phyloP scores from a whole-genome alignment of 2,888 invertebrate genomes.

The Mactromeris polynyma region DNA sequence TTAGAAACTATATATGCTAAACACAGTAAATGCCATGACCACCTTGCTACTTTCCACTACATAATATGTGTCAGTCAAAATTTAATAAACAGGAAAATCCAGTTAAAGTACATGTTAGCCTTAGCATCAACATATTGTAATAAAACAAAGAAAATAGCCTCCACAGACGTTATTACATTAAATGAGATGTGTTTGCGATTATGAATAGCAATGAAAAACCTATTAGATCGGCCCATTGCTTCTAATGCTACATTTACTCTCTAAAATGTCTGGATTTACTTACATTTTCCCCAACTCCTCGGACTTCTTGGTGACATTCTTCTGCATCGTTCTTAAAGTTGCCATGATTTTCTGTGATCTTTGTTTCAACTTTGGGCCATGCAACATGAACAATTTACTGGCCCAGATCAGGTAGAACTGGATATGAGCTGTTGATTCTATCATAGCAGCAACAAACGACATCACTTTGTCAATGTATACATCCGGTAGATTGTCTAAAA shows the following conservation, averaged over 20 bases:
- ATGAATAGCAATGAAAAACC: too few species aligned
- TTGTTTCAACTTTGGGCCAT: constrained; percentile 89
- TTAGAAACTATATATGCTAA: too few species aligned
- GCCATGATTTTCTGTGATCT: constrained; percentile 90
- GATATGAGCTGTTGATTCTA: constrained; percentile 94
- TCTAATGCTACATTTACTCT: not conserved
- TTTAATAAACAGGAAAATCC: too few species aligned
- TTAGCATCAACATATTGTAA: too few species aligned
- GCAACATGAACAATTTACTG: constrained; percentile 90
- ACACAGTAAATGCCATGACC: too few species aligned
- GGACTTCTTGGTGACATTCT: constrained; percentile 91
- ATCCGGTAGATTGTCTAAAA: constrained; percentile 91
- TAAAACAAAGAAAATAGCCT: too few species aligned
- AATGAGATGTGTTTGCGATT: too few species aligned
- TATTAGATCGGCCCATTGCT: too few species aligned
- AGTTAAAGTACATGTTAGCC: too few species aligned
- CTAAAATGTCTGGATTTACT: constrained; percentile 63
- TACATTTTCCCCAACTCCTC: constrained; percentile 94
- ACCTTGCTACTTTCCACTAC: too few species aligned
- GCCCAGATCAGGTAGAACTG: constrained; percentile 96
- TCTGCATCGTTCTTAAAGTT: constrained; percentile 91
- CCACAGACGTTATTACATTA: too few species aligned
- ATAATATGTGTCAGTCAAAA: too few species aligned
- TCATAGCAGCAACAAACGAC: constrained; percentile 90
- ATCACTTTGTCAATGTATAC: constrained; percentile 93